Percentiles rank a stretch among this genome's conserved stretches.
Evolutionary conservation across 1,140 invertebrate genomes (phyloP).

Genomic region (Diploscapter pachys): DNA sequence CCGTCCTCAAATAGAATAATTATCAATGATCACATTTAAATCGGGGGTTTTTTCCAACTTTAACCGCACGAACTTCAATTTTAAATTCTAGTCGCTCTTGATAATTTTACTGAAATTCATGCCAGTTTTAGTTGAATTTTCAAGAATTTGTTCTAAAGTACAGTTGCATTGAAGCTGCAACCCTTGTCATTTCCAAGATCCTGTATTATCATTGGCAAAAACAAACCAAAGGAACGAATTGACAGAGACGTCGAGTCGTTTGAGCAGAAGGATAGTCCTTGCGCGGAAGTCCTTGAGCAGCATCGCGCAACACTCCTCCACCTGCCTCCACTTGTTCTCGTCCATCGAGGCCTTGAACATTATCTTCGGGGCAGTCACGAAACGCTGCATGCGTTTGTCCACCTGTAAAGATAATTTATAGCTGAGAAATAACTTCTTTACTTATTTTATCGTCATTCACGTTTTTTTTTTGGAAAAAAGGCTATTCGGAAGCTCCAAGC

Average conservation of each 20-base stretch:
- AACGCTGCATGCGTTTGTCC: too few relatives aligned
- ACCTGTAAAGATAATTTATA: background rate
- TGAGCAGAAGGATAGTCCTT: constrained; percentile 3
- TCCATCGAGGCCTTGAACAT: background rate
- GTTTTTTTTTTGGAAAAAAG: background rate
- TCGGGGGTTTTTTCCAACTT: too few relatives aligned
- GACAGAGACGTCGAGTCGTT: constrained; percentile 10
- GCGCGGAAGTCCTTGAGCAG: constrained; percentile 10
- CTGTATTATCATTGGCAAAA: background rate
- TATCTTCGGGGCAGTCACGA: background rate
- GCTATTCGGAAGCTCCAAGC: background rate
- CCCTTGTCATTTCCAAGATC: too few relatives aligned
- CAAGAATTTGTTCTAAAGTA: too few relatives aligned
- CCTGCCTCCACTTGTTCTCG: background rate
- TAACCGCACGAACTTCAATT: too few relatives aligned
- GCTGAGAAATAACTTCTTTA: background rate
- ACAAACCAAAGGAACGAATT: constrained; percentile 15
- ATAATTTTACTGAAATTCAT: too few relatives aligned
- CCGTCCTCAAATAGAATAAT: constrained; percentile 6
- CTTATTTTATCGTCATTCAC: constrained; percentile 3
- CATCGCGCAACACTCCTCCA: background rate
- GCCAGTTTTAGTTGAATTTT: too few relatives aligned
- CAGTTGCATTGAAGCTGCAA: too few relatives aligned
- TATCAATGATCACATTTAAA: background rate
- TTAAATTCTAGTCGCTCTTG: too few relatives aligned